Evolutionary conservation across 2,888 invertebrate species (phyloP).

Genomic region (Pseudanteris insignis): DNA sequence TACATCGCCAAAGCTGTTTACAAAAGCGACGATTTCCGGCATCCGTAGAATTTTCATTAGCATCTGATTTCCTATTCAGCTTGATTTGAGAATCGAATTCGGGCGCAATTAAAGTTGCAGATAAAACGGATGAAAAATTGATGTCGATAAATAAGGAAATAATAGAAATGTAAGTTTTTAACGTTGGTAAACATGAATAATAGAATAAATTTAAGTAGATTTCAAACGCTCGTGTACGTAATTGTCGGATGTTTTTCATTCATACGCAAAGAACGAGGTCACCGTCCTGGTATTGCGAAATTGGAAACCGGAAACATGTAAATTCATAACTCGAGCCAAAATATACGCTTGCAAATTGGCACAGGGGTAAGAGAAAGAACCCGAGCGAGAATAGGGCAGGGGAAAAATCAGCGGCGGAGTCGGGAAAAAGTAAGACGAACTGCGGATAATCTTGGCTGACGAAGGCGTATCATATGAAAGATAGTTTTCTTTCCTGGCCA

Average conservation of each 20-base stretch:
- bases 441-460: constrained; percentile 56
- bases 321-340: constrained; percentile 44
- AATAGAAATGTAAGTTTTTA: no score
- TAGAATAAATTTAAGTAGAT: no score
- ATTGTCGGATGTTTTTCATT: constrained; percentile 19
- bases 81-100: no score
- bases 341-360: constrained; percentile 28
- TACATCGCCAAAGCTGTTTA: constrained; percentile 12
- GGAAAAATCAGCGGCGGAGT: constrained; percentile 27
- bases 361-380: constrained; percentile 14
- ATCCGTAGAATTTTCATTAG: no score
- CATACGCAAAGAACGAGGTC: constrained; percentile 45
- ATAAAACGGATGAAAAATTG: no score
- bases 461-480: constrained; percentile 57
- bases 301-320: constrained; percentile 41
- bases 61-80: no score
- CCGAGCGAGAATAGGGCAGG: no score
- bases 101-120: no score
- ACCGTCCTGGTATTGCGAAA: constrained; percentile 49
- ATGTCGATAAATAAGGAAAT: no score
- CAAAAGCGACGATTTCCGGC: constrained; percentile 9
- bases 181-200: background rate
- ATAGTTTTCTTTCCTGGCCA: constrained; percentile 51
- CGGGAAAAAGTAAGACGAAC: constrained; percentile 41
- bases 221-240: no score